Base-by-base conservation (phyloP, 1,140 invertebrate species). In the Aphaenogaster ashmeadi region DNA sequence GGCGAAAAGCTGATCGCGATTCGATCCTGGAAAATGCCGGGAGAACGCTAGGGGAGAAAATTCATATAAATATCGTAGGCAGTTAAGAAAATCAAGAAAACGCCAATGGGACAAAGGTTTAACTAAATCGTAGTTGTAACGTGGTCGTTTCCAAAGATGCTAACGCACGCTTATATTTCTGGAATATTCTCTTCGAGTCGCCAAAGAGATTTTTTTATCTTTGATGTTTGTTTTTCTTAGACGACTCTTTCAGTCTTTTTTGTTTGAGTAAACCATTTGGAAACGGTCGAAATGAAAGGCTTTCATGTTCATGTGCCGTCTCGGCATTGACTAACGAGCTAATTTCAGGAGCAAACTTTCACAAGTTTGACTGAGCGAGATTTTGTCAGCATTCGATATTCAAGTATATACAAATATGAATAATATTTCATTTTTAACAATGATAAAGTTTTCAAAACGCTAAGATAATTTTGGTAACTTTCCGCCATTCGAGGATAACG, bases 1-100 rank as follows among this genome's bases (percentile, higher is more conserved):
- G 72, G 47, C 41, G 54, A 85, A 72, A 60, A 69, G 47, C 60
- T 89, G 79, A 91, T 77, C 58, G 69, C 54, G 67, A 75, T 62
- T 84, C 69, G 56, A 75, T 27, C 27, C 27, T 75, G 67, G 60
- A 52, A 69, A 78, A 64, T 27, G 27, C 15, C 13, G 52, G 44
- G 13, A 54, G 18, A 69, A 81, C n/a, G 15, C 8, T 54, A 67
- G 8, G 11, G 33, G 54, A 58, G 44, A 38, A 75, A 6, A 74
- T 84, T 84, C 47, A 71, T 60, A 84, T 84, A 75, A 84, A 75
- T 36, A 84, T 58, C 38, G 69, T 60, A 62, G 56, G 1, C 11
- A n/a, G 33, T 18, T 47, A 13, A 56, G n/a, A 74, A 36, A 58
- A 33, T 33, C 36, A 78, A 21, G 36, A 64, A 50, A 50, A 47